Evolutionary conservation across 2,113 vertebrate genomes (phyloP).

Genomic region (Natator depressus): DNA sequence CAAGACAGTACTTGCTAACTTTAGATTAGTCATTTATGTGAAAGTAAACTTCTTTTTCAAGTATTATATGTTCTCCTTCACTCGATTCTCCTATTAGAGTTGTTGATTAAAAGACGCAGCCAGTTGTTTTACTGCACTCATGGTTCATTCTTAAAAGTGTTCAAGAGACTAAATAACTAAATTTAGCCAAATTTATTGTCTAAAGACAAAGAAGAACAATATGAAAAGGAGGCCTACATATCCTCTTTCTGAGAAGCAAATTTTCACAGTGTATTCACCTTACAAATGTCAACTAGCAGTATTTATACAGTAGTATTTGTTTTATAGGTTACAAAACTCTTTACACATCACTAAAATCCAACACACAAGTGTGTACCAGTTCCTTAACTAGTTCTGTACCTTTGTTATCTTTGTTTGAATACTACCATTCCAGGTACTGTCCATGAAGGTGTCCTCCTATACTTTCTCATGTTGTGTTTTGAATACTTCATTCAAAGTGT

Average conservation of each 20-base stretch:
- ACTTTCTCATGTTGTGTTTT: not conserved
- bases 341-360: not conserved
- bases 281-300: not conserved
- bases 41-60: not conserved
- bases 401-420: not conserved
- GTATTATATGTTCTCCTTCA: not conserved
- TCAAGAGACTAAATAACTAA: too few species aligned
- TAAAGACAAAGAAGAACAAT: too few species aligned
- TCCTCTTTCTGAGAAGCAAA: too few species aligned
- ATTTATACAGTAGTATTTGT: not conserved
- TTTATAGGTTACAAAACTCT: not conserved
- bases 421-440: not conserved
- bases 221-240: too few species aligned
- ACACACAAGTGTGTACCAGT: not conserved
- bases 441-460: not conserved
- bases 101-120: too few species aligned
- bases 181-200: too few species aligned
- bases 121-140: too few species aligned
- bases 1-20: not conserved
- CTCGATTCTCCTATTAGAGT: not conserved
- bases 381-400: not conserved
- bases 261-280: too few species aligned
- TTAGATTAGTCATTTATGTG: not conserved
- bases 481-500: not conserved
- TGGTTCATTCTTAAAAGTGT: too few species aligned